Percentiles rank a stretch among this genome's conserved stretches.
Evolutionary conservation across 2,113 vertebrate species (phyloP).

Genomic region (Chlamydotis undulata): DNA sequence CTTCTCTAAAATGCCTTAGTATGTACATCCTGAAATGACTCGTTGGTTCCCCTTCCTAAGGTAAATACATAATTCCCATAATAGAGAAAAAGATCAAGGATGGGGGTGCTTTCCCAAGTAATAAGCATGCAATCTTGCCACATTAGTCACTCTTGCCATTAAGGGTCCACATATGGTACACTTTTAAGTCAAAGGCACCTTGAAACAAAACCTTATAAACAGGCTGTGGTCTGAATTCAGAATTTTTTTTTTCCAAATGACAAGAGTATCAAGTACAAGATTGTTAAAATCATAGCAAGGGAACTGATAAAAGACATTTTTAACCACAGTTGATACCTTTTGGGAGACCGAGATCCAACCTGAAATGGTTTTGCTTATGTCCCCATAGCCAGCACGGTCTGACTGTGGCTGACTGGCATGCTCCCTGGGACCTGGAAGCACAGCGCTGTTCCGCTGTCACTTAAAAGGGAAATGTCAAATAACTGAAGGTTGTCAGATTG

Average conservation of each 20-base stretch:
- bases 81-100: background rate
- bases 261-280: background rate
- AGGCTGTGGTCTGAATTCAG: background rate
- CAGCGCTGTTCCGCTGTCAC: background rate
- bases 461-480: background rate
- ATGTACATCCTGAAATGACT: background rate
- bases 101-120: background rate
- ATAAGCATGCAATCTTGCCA: background rate
- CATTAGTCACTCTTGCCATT: background rate
- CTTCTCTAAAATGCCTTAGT: background rate
- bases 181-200: background rate
- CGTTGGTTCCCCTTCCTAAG: background rate
- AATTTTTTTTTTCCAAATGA: background rate
- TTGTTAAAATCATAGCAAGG: background rate
- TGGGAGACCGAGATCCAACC: background rate
- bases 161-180: rapidly evolving
- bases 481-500: background rate
- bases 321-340: background rate
- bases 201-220: background rate
- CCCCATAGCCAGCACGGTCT: background rate
- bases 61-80: background rate
- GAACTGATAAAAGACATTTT: background rate
- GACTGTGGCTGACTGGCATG: background rate
- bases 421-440: background rate
- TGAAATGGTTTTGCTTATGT: background rate